Evolutionary conservation across 2,888 invertebrate species (phyloP), one percentile per base, ranked within the genome.

Genomic region (Diplolepis rosae): DNA sequence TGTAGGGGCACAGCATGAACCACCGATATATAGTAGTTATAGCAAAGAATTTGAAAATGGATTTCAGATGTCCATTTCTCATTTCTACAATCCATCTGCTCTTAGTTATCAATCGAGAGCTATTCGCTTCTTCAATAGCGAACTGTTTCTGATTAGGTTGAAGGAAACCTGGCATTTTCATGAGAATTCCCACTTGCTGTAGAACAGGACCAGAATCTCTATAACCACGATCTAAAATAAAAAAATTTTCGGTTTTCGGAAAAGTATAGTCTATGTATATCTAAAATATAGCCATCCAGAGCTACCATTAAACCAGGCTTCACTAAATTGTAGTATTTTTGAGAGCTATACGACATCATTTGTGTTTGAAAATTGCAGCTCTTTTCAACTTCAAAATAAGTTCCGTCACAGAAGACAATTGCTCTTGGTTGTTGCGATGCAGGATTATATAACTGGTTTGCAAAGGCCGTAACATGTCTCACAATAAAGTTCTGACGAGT

Each of bases 11-110:
- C 50, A 35, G 54, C 6, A 54, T 68, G 65, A 2, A 42, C 32
- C n/a, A 67, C 65, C 13, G 61, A 50, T 35, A 69, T 66, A 4
- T 15, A 48, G 13, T 69, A 42, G 3, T 39, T 11, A 72, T 6
- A n/a, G n/a, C n/a, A n/a, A n/a, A n/a, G n/a, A n/a, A n/a, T n/a
- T n/a, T n/a, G n/a, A n/a, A n/a, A n/a, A 68, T 68, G 1, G 45
- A 48, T 51, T 61, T 72, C 3, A 75, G 1, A 28, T 72, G 75
- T 1, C 72, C 66, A 65, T 72, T 72, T 27, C 72, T 65, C 0
- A 66, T 54, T 56, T 70, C 71, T 2, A 70, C 70, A 9, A 71
- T 48, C 75, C 68, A 75, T 45, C 75, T 68, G 11, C 39, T n/a
- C 54, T 69, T 75, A 1, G 72, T 73, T 15, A 70, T 50, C 11